Base-by-base conservation (phyloP, 2,888 invertebrate genomes). In the Drosophila algonquin region DNA sequence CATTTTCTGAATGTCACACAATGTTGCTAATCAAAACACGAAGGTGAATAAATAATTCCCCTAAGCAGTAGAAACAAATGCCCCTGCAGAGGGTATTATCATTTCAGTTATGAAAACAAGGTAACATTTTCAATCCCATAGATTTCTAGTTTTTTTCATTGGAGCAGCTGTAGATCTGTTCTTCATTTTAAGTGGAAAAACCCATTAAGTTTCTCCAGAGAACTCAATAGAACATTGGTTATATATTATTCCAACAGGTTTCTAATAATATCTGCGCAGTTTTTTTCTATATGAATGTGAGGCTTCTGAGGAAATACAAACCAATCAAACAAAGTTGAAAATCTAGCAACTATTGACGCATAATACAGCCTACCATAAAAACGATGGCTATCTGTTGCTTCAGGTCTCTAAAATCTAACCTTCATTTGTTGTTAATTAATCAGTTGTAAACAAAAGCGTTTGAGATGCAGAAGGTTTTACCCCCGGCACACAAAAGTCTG, bases 401-500 rank as follows among this genome's bases (percentile, higher is more conserved):
- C 14, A 40, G 40, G 40, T n/a, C 40, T 40, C 40, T n/a, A 7
- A 40, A 40, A 40, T 40, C 40, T 40, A n/a, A 53, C 30, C 16
- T 47, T 47, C 16, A 47, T 47, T 47, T 18, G 47, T 47, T 18
- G 16, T 68, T 68, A 47, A 72, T 72, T 61, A 68, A 68, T 52
- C 72, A 10, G 68, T 47, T 72, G 61, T 68, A 68, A 68, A 68
- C 73, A 68, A 68, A 72, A 72, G 68, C 61, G 73, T n/a, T 7
- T 7, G n/a, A 40, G 40, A 40, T 14, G 2, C 40, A 47, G 68
- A 60, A 72, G 68, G 73, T 68, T 51, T 44, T 18, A 21, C 44
- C 6, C 65, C n/a, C 2, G 46, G 51, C 55, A 53, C 63, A 61
- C 50, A 58, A 57, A 21, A 32, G 60, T 59, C 32, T n/a, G n/a